Evolutionary conservation across 2,888 invertebrate genomes (phyloP), one percentile per base, ranked within the genome.

Genomic region (Cremastinae sp.): DNA sequence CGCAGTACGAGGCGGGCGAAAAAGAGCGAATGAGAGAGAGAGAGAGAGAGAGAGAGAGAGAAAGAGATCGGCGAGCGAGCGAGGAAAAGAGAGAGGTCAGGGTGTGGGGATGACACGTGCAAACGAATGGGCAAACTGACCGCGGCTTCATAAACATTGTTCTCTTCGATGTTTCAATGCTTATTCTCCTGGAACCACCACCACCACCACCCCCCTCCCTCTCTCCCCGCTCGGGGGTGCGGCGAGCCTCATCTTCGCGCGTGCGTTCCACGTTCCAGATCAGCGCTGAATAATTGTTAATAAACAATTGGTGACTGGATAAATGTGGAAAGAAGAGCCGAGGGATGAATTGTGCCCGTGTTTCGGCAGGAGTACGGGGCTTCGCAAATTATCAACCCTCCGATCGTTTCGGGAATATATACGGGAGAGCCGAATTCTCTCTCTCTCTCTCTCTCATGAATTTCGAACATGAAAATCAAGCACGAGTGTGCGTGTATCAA

Each of bases 231-330:
- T 20, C 59, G 22, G 61, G n/a, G n/a, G n/a, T n/a, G n/a, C n/a
- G n/a, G n/a, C n/a, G n/a, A n/a, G n/a, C n/a, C n/a, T n/a, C n/a
- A 9, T 16, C 12, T n/a, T 56, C 16, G 22, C 10, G 14, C 14
- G n/a, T 53, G 51, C 8, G 58, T 45, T 10, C 14, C 34, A 49
- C 34, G 66, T 54, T 43, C 65, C 38, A 74, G 76, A 78, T 79
- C 80, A 75, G 81, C 76, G 71, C 59, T 58, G 62, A 78, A 82
- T 79, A 81, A 81, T 82, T 79, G 80, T 82, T 82, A 82, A 83
- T 83, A 82, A 80, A 81, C 79, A 80, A 82, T 79, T 71, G 79
- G 72, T 28, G 64, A 73, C 75, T 75, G 79, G 62, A 75, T 75
- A 72, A 62, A 75, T 62, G 72, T 45, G 62, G 62, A 28, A 53